phyloP scores from a whole-genome alignment of 2,888 invertebrate species.

The Ophion ellenae region DNA sequence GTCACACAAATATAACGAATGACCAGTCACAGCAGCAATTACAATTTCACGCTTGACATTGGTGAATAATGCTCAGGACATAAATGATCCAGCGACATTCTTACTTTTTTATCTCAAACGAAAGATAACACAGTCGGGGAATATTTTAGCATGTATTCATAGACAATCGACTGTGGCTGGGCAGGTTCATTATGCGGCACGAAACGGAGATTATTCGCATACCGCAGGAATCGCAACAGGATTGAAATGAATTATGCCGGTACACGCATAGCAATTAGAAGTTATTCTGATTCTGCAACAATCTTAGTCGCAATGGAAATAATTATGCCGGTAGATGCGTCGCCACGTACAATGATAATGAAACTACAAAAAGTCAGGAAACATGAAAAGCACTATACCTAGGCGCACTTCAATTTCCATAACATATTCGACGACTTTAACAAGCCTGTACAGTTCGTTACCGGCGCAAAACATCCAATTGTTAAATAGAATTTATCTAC shows the following conservation, averaged over 20 bases:
- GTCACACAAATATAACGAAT: background rate
- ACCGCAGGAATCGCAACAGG: background rate
- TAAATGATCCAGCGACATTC: background rate
- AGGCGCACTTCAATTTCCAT: background rate
- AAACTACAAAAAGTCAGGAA: background rate
- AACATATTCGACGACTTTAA: background rate
- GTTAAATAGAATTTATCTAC: background rate
- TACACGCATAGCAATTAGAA: background rate
- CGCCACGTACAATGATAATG: background rate
- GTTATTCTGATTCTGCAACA: background rate
- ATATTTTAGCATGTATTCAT: background rate
- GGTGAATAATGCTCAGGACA: background rate
- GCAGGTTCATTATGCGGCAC: background rate
- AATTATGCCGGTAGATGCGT: background rate
- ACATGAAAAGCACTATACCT: background rate
- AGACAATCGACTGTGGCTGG: background rate
- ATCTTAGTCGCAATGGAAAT: background rate
- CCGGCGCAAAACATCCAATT: background rate
- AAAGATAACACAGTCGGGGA: background rate
- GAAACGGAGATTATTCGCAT: background rate
- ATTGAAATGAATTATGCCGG: background rate
- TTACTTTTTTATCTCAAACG: background rate
- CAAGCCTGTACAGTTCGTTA: background rate
- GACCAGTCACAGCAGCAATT: background rate
- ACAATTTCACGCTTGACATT: background rate